Percentiles rank a stretch among this genome's conserved stretches.
Conservation (phyloP, 2,888 invertebrate species). For the Drosophila conformis region DNA sequence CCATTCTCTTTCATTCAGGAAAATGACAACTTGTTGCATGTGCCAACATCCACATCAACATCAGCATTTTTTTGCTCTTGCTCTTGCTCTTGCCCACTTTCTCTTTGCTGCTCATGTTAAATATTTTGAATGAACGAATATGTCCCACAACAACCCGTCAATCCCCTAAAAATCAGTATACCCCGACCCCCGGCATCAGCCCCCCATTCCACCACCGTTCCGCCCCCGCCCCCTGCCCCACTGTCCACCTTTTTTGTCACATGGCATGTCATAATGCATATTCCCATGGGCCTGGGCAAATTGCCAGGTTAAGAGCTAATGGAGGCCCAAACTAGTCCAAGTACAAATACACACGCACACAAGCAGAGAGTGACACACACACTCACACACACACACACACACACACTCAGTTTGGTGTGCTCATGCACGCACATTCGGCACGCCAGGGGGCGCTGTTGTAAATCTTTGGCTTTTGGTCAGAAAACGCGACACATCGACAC, state of each 20-base stretch:
- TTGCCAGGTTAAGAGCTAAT: conserved; percentile 59
- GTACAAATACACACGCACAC: conserved; percentile 49
- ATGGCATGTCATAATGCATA: conserved; percentile 52
- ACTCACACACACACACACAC: conserved; percentile 1
- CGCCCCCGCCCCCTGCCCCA: no score
- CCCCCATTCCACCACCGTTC: no score
- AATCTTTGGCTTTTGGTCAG: conserved; percentile 25
- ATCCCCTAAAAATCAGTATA: background rate
- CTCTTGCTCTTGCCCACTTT: background rate
- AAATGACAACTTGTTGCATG: conserved; percentile 47
- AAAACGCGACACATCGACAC: conserved; percentile 18
- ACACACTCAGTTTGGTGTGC: background rate
- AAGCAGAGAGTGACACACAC: background rate
- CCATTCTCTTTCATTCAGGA: conserved; percentile 29
- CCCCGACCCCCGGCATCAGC: no score
- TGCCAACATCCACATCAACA: conserved; percentile 1
- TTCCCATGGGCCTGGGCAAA: conserved; percentile 65
- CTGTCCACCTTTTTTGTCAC: background rate
- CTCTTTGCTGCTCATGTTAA: background rate
- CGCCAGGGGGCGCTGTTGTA: conserved; percentile 45
- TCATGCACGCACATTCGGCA: conserved; percentile 33
- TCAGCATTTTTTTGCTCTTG: background rate
- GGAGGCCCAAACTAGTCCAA: conserved; percentile 71
- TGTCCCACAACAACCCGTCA: background rate
- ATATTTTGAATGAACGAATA: background rate